Evolutionary conservation across 2,113 vertebrate species (phyloP).

Genomic region (Alces alces): DNA sequence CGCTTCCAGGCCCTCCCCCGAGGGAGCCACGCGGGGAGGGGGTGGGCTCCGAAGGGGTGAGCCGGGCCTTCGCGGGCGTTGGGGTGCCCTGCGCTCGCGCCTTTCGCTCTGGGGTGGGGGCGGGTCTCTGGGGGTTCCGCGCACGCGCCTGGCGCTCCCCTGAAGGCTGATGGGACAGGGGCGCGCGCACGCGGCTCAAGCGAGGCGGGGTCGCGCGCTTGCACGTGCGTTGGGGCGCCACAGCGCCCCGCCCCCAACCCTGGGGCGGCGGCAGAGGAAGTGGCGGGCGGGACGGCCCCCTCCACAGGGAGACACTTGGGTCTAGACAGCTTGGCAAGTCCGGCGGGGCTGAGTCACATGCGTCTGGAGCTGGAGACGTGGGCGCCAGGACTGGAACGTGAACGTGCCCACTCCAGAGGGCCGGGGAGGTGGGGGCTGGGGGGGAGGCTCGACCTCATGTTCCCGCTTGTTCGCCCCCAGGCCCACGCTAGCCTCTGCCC

Average conservation of each 20-base stretch:
- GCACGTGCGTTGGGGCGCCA: not conserved
- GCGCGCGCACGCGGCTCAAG: not conserved
- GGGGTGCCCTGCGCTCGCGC: not conserved
- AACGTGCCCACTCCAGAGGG: constrained; percentile 28
- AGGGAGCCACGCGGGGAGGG: not conserved
- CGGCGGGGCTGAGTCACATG: constrained; percentile 63
- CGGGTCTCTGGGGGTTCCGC: not conserved
- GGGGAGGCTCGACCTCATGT: not conserved
- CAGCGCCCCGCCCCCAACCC: not conserved
- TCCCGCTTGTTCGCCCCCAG: too few relatives aligned
- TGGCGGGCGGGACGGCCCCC: not conserved
- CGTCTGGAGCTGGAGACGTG: constrained; percentile 57
- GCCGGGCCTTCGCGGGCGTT: too few relatives aligned
- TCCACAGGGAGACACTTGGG: constrained; percentile 52
- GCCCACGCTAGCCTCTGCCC: not conserved
- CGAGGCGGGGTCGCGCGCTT: not conserved
- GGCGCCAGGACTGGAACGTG: constrained; percentile 52
- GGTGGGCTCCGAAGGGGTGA: not conserved
- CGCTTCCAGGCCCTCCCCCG: not conserved
- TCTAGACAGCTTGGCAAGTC: constrained; percentile 73
- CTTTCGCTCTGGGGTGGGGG: not conserved
- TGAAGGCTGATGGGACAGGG: not conserved
- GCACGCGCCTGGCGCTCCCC: too few relatives aligned
- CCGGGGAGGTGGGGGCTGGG: not conserved
- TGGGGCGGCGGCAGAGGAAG: constrained; percentile 27